Evolutionary conservation across 1,140 invertebrate genomes (phyloP), one percentile per base, ranked within the genome.

Genomic region (Antheraea mylitta): DNA sequence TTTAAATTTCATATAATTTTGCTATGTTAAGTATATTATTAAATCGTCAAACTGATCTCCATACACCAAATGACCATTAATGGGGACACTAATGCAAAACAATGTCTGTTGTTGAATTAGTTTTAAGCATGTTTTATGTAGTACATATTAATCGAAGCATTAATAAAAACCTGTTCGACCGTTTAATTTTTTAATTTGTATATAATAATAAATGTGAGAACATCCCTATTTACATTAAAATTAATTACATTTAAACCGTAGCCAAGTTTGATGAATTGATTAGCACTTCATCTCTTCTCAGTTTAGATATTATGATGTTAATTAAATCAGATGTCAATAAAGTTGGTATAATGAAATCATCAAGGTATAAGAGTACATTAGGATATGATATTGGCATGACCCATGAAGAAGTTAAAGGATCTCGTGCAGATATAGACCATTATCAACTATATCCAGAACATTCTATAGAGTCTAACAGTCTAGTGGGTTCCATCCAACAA

Each of bases 91-190:
- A 18, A 45, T 64, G 22, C 11, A n/a, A 42, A 13, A 53, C 13
- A n/a, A 53, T 19, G 22, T 59, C 13, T 60, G 3, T 48, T 6
- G 16, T 65, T 68, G 68, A 67, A 68, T 80, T 80, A 79, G 78
- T 82, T 74, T 77, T 62, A 89, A 87, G 45, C 85, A 70, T 81
- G 48, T 69, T 78, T 53, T 53, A 53, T 77, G 65, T 71, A 67
- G 65, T 37, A 68, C 45, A 30, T 53, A 53, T 53, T 53, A 53
- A 53, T 53, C 45, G 42, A 82, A 86, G 80, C 82, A 74, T 85
- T 86, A 85, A 80, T 77, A 66, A 78, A 75, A 79, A 79, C 80
- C 78, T 77, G 64, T 72, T 75, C 74, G 72, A 79, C 81, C 82
- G 66, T 74, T n/a, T 61, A 11, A 63, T 70, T 69, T 61, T 18